Base-by-base conservation (phyloP, 2,113 vertebrate species). In the Cygnus atratus region DNA sequence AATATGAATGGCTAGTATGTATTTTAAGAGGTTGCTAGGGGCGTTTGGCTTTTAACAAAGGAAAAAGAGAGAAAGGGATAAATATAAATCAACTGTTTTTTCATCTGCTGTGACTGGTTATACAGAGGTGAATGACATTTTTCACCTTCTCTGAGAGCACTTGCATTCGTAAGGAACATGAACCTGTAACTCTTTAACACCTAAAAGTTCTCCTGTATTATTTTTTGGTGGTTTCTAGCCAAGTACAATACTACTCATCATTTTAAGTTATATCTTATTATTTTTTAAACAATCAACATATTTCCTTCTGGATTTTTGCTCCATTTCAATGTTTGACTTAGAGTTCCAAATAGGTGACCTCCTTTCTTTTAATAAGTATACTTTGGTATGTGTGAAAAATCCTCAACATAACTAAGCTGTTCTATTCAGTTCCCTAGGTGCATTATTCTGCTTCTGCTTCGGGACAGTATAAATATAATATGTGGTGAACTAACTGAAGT, bases 341-440 rank as follows among this genome's bases (percentile, higher is more conserved):
- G 29, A 54, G 20, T 81, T 93, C 61, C 65, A 66, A 57, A 86
- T 78, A 68, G 18, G 9, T 75, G 52, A 57, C 52, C 26, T 81
- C 26, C 11, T 84, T 48, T 74, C 14, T 8, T 84, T 75, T 92
- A 75, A 13, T 61, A 79, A 87, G 6, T 33, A 18, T 66, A 37
- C 74, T 92, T 86, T 68, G 10, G 24, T 92, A 75, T 2, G 9
- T 88, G 29, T 88, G 58, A 95, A 87, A 96, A 95, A 73, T 84
- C 61, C 3, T 84, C 73, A 54, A 8, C 19, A 31, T 29, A 84
- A 33, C 35, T 57, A 67, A 75, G 82, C 33, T 44, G 25, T 75
- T 90, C 44, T 68, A 14, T 63, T 81, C 46, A 48, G 7, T 75
- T 91, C 58, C 77, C 84, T 50, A 65, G 31, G 20, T 57, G 57